Conservation (phyloP, 2,113 vertebrate genomes). For the Muntiacus muntjak region DNA sequence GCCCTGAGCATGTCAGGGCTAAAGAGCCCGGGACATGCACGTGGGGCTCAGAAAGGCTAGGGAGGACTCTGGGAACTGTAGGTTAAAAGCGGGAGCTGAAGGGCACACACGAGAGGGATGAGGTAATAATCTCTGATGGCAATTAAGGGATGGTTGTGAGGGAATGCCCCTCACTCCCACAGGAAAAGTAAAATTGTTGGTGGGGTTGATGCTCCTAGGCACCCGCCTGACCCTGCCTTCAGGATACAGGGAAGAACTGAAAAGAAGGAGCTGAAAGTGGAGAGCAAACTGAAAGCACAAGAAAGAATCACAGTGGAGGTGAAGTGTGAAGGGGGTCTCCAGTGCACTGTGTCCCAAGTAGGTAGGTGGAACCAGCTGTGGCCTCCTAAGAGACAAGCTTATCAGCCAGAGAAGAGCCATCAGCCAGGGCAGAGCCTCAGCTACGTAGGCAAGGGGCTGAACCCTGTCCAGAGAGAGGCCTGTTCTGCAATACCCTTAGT, state of each 20-base stretch:
- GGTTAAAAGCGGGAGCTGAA: neutral
- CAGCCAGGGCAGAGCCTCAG: neutral
- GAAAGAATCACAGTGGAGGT: neutral
- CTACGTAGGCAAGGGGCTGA: neutral
- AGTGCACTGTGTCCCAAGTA: neutral
- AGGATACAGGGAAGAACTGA: neutral
- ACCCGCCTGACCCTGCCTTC: neutral
- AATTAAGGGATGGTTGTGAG: neutral
- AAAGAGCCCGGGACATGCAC: accelerated
- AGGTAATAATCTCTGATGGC: neutral
- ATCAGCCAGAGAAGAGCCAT: neutral
- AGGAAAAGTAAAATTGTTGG: neutral
- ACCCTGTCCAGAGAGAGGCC: neutral
- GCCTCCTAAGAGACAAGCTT: neutral
- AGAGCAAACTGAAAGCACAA: neutral
- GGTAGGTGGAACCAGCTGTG: neutral
- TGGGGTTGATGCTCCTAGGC: neutral
- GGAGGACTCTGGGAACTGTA: neutral
- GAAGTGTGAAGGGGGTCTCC: neutral
- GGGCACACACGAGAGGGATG: neutral
- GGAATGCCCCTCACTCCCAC: neutral
- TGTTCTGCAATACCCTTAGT: neutral
- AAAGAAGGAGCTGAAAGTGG: neutral
- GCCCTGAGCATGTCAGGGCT: neutral
- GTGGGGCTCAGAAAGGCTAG: neutral